A percentile compares a stretch with the other conserved stretches of the same genome.
Conservation (phyloP, 2,797 vertebrate genomes). For the Limnodromus scolopaceus region DNA sequence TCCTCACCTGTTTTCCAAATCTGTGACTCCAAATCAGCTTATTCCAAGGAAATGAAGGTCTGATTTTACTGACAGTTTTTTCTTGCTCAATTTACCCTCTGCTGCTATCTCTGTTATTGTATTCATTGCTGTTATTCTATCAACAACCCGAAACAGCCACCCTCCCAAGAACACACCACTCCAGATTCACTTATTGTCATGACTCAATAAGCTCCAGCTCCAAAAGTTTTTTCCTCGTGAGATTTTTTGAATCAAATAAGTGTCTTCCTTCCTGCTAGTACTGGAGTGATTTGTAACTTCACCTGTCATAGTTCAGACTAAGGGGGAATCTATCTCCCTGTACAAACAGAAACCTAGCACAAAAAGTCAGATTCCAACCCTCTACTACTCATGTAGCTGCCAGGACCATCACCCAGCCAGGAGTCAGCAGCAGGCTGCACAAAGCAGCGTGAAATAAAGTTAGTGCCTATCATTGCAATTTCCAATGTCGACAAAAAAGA, state of each 20-base stretch:
- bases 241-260: conserved; percentile 10
- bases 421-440: not conserved
- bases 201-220: conserved; percentile 1
- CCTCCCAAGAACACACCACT: not conserved
- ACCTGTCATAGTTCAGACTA: conserved; percentile 1
- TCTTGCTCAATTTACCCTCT: not conserved
- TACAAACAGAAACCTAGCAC: not conserved
- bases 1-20: not conserved
- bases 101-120: not conserved
- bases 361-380: not conserved
- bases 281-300: not conserved
- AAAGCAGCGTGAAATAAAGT: not conserved
- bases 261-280: not conserved
- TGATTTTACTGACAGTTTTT: not conserved
- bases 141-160: not conserved
- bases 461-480: not conserved
- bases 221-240: not conserved
- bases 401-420: not conserved
- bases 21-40: not conserved
- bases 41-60: not conserved
- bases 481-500: not conserved
- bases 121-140: not conserved
- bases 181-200: not conserved
- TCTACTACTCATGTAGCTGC: not conserved
- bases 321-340: not conserved